Conservation (phyloP, 2,888 invertebrate species). For the Orthosia cruda region DNA sequence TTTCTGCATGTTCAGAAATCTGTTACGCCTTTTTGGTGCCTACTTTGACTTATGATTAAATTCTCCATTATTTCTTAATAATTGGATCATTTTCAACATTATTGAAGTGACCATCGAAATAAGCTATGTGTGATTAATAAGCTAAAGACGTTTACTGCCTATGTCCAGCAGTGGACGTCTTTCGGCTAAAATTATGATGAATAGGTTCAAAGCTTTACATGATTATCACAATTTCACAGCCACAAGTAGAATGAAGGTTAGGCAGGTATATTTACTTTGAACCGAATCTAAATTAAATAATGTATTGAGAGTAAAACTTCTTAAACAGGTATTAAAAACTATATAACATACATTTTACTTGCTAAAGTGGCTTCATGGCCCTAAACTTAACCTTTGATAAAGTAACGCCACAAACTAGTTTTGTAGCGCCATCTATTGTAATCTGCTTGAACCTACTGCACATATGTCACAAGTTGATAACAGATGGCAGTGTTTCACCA, state of each 20-base stretch:
- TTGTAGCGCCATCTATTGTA: constrained; percentile 62
- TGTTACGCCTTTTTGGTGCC: neutral
- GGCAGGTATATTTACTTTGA: neutral
- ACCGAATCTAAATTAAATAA: neutral
- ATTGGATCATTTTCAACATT: no score
- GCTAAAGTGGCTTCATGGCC: neutral
- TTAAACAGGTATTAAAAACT: neutral
- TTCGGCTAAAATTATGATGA: no score
- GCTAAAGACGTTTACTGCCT: no score
- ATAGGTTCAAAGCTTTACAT: neutral
- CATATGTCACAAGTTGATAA: constrained; percentile 6
- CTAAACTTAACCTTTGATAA: neutral
- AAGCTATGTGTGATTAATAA: neutral
- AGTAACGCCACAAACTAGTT: neutral
- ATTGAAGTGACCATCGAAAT: no score
- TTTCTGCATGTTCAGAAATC: neutral
- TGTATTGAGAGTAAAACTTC: neutral
- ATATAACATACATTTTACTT: neutral
- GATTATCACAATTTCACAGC: neutral
- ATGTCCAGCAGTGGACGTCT: no score
- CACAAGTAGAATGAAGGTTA: neutral
- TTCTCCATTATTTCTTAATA: no score
- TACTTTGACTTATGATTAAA: neutral
- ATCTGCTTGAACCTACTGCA: constrained; percentile 31
- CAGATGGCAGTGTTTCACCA: constrained; percentile 64